Base-by-base conservation (phyloP, 37 sponge, comb jelly and placozoan genomes). In the Cladorhizidae sp. region DNA sequence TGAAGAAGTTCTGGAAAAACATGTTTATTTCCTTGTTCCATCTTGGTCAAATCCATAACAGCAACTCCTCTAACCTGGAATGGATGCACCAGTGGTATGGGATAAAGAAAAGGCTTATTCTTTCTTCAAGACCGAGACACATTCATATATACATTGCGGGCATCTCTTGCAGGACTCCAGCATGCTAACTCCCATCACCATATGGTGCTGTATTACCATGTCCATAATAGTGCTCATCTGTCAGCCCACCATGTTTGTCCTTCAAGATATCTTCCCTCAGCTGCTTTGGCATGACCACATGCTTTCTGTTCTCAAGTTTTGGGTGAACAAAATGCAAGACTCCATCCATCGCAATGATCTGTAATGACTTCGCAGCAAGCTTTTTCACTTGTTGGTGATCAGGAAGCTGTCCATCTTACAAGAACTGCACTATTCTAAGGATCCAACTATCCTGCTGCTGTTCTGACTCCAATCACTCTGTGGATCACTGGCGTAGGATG, bases 11-110 rank as follows among this genome's bases (percentile, higher is more conserved):
- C 64, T 87, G 88, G 41, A 87, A 87, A 6, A 35, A 75, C 88
- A 76, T 87, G 72, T 11, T 52, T 22, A 62, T 87, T 82, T 5
- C 64, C 88, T 15, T 5, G 18, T 20, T 63, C n/a, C n/a, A n/a
- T n/a, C n/a, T n/a, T n/a, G n/a, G n/a, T n/a, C n/a, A 87, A 33
- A 17, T 87, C 81, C 83, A 81, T 87, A 0, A 87, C 54, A 25
- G 80, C 81, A 11, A 87, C 87, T 29, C 83, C 88, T 7, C 83
- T n/a, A n/a, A n/a, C n/a, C n/a, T n/a, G 75, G 65, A 89, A 89
- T 36, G 80, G 85, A 20, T 59, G 64, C 18, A 38, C 28, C 26
- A 89, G 85, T 28, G 84, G 80, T 35, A 89, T 89, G 21, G 85
- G 80, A 26, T 78, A 75, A 21, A 89, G 85, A n/a, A 80, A 85